phyloP scores from a whole-genome alignment of 2,113 vertebrate species.

The Cheirogaleus medius region DNA sequence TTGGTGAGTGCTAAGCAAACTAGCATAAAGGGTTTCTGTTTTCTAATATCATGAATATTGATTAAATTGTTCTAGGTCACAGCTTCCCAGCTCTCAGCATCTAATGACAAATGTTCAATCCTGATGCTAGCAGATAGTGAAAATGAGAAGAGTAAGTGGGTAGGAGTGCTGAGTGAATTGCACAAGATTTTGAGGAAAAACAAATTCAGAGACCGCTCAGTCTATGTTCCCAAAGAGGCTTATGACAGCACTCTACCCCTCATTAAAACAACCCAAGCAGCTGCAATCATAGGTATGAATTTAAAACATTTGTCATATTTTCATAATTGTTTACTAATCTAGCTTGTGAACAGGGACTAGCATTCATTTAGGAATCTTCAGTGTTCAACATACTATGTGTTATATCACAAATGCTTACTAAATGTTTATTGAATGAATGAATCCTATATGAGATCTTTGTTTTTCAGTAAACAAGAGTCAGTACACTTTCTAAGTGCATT shows the following conservation, averaged over 20 bases:
- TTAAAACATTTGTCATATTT: background rate
- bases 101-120: constrained; percentile 94
- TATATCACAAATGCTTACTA: background rate
- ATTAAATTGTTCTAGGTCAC: constrained; percentile 89
- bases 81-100: constrained; percentile 93
- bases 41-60: constrained; percentile 43
- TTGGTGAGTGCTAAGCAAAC: background rate
- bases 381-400: background rate
- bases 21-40: background rate
- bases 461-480: background rate
- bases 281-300: constrained; percentile 92
- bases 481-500: background rate
- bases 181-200: constrained; percentile 98
- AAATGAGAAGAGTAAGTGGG: constrained; percentile 97
- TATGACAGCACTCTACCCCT: constrained; percentile 98
- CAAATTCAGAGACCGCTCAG: constrained; percentile 97
- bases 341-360: background rate
- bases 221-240: constrained; percentile 97
- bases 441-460: background rate
- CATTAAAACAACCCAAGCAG: constrained; percentile 98
- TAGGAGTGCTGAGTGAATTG: constrained; percentile 94
- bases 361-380: background rate
- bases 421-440: background rate
- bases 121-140: constrained; percentile 96
- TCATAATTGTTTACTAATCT: background rate